phyloP scores from a whole-genome alignment of 2,888 invertebrate species.

The Phyllotreta striolata region DNA sequence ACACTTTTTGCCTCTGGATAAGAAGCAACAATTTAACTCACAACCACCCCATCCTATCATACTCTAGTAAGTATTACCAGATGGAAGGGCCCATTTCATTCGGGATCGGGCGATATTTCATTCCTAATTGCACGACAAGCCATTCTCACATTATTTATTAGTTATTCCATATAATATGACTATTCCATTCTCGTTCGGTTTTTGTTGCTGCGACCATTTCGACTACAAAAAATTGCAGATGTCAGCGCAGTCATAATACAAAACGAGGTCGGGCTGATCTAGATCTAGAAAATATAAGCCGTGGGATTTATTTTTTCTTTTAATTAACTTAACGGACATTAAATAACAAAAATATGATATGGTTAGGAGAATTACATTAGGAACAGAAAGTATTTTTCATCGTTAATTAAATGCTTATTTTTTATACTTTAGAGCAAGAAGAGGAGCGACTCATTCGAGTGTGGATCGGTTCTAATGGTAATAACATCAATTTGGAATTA shows the following conservation, averaged over 20 bases:
- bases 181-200: conserved; percentile 8
- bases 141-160: conserved; percentile 18
- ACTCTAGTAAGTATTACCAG: conserved; percentile 63
- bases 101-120: conserved; percentile 14
- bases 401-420: conserved; percentile 13
- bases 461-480: conserved; percentile 70
- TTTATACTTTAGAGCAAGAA: conserved; percentile 64
- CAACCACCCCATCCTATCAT: conserved; percentile 65
- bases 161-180: conserved; percentile 14
- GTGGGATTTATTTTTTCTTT: background rate
- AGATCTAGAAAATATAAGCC: background rate
- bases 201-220: background rate
- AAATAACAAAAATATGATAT: too few species aligned
- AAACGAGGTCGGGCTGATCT: background rate
- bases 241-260: too few species aligned
- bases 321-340: conserved; percentile 1
- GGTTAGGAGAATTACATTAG: too few species aligned
- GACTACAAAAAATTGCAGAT: background rate
- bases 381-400: too few species aligned
- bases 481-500: conserved; percentile 66
- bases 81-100: conserved; percentile 12
- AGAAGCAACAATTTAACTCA: conserved; percentile 63
- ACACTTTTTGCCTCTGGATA: conserved; percentile 67
- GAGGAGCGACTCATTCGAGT: conserved; percentile 64
- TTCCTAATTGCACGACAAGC: conserved; percentile 16